phyloP scores from a whole-genome alignment of 2,888 invertebrate genomes.

The Myopa tessellatipennis region DNA sequence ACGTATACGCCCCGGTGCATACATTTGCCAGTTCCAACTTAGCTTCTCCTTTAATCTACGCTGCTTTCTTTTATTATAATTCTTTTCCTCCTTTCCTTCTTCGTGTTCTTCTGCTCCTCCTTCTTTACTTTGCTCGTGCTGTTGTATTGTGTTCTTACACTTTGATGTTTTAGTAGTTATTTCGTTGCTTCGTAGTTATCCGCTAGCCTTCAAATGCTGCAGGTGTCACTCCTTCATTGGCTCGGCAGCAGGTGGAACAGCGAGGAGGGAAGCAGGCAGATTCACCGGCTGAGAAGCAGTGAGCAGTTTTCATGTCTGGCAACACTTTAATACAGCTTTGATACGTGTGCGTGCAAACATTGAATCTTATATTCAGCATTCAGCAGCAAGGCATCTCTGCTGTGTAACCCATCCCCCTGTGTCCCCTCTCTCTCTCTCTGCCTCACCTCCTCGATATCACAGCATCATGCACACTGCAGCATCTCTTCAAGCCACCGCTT shows the following conservation, averaged over 20 bases:
- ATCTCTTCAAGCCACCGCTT: too few species aligned
- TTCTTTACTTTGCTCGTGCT: not conserved
- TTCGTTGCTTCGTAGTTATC: not conserved
- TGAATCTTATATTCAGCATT: not conserved
- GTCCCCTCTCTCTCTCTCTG: not conserved
- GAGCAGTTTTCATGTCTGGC: not conserved
- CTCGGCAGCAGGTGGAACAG: too few species aligned
- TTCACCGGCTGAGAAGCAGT: too few species aligned
- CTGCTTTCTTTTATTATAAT: not conserved
- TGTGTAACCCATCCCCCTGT: not conserved
- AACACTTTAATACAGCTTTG: not conserved
- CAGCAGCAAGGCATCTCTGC: not conserved
- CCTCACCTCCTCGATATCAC: not conserved
- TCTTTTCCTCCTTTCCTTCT: constrained; percentile 1
- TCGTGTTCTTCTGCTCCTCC: not conserved
- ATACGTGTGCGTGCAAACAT: not conserved
- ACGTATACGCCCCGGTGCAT: constrained; percentile 28
- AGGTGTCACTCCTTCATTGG: not conserved
- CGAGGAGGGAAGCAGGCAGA: too few species aligned
- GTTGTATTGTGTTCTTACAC: not conserved
- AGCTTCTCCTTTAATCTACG: not conserved
- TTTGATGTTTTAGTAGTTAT: not conserved
- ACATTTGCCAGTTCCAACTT: not conserved
- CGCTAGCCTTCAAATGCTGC: not conserved
- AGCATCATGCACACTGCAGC: too few species aligned